These are phyloP conservation scores for Hylaea fasciaria DNA, from an alignment of 2,888 invertebrate species.

Conservation along the genomic window DNA sequence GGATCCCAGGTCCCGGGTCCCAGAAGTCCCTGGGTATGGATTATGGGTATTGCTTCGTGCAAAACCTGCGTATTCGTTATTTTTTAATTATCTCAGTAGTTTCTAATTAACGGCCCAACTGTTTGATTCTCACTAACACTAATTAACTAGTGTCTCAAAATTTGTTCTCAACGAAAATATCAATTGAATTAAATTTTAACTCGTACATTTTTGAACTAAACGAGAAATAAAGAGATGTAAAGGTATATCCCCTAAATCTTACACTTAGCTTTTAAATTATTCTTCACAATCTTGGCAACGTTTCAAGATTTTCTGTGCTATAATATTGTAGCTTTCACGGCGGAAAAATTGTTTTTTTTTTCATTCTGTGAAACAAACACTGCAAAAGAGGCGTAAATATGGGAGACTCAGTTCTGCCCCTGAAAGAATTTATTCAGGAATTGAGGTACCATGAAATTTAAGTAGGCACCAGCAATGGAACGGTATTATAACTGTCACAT, in stretches of 20 bases:
- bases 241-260: slow-evolving; percentile 4
- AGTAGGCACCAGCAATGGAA: too few relatives aligned
- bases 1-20: too few relatives aligned
- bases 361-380: too few relatives aligned
- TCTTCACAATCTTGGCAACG: slow-evolving; percentile 3
- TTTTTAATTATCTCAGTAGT: neutral
- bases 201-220: neutral
- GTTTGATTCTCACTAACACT: slow-evolving; percentile 1
- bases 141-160: slow-evolving; percentile 1
- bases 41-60: too few relatives aligned
- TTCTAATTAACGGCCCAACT: slow-evolving; percentile 4
- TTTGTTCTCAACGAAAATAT: slow-evolving; percentile 1
- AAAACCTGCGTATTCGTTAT: too few relatives aligned
- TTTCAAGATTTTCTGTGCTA: slow-evolving; percentile 7
- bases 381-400: too few relatives aligned
- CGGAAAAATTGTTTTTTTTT: too few relatives aligned
- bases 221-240: slow-evolving; percentile 1
- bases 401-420: too few relatives aligned
- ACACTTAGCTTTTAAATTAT: neutral
- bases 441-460: too few relatives aligned
- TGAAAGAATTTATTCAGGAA: too few relatives aligned
- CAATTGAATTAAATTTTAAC: slow-evolving; percentile 6
- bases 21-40: too few relatives aligned
- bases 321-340: neutral
- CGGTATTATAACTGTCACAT: too few relatives aligned